Evolutionary conservation across 2,797 vertebrate genomes (phyloP).

Genomic region (Pseudochaenichthys georgianus): DNA sequence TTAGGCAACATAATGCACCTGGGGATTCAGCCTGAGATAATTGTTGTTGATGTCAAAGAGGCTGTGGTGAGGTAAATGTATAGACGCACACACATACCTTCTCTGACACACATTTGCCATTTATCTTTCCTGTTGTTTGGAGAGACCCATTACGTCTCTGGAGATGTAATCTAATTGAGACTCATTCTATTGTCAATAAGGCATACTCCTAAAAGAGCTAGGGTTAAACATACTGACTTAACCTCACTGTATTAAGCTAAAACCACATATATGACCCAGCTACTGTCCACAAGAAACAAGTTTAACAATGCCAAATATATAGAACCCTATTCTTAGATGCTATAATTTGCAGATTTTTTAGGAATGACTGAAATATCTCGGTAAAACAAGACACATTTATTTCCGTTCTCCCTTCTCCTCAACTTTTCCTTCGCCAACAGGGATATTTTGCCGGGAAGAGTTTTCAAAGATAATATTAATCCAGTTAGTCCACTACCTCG

Average conservation of each 20-base stretch:
- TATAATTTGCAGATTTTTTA: too few species aligned
- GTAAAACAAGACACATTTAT: too few species aligned
- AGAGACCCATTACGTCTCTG: slow-evolving; percentile 56
- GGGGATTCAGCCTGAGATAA: slow-evolving; percentile 51
- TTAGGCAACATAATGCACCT: slow-evolving; percentile 43
- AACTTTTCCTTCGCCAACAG: too few species aligned
- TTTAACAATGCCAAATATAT: too few species aligned
- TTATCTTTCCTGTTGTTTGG: slow-evolving; percentile 69
- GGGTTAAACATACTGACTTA: slow-evolving; percentile 51
- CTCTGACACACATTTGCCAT: slow-evolving; percentile 28
- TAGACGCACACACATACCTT: neutral
- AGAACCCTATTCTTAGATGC: too few species aligned
- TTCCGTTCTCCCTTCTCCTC: too few species aligned
- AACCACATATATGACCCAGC: slow-evolving; percentile 8
- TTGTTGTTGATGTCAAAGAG: slow-evolving; percentile 57
- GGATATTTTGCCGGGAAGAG: too few species aligned
- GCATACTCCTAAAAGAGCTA: slow-evolving; percentile 48
- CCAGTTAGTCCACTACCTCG: too few species aligned
- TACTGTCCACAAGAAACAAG: too few species aligned
- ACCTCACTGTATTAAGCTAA: neutral
- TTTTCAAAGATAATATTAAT: too few species aligned
- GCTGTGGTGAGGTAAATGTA: slow-evolving; percentile 16
- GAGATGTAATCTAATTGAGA: slow-evolving; percentile 70
- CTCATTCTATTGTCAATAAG: slow-evolving; percentile 71
- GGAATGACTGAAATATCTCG: too few species aligned